These are phyloP conservation scores for Gephyroberyx darwinii DNA, from an alignment of 2,797 vertebrate species.

Conservation along the genomic window DNA sequence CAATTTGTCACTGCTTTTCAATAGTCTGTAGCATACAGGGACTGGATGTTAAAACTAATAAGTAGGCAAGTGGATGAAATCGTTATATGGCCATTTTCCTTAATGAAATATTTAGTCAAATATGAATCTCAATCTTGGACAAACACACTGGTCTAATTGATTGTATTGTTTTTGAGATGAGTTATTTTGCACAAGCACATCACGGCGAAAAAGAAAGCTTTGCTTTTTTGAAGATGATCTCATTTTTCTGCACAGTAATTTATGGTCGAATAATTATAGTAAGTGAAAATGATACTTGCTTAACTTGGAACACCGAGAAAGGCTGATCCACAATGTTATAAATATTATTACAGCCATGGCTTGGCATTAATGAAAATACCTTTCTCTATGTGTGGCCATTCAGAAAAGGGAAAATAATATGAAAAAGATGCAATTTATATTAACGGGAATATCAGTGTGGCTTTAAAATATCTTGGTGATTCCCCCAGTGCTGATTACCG, in stretches of 20 bases:
- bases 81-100: not conserved
- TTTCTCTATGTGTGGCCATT: not conserved
- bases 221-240: not conserved
- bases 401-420: constrained; percentile 1
- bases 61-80: not conserved
- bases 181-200: constrained; percentile 10
- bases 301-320: constrained; percentile 19
- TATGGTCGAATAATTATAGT: constrained; percentile 22
- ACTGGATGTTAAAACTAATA: constrained; percentile 1
- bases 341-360: not conserved
- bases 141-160: not conserved
- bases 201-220: not conserved
- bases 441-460: not conserved
- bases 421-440: not conserved
- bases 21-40: constrained; percentile 28
- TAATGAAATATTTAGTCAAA: not conserved
- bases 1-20: constrained; percentile 19
- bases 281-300: constrained; percentile 21
- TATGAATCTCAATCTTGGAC: constrained; percentile 4
- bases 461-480: not conserved
- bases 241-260: constrained; percentile 19
- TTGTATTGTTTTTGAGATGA: not conserved
- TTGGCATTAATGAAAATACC: not conserved
- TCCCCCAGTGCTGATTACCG: not conserved
- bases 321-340: not conserved